These are phyloP conservation scores for Tylochromis polylepis DNA, from an alignment of 2,113 vertebrate genomes.

Conservation along the genomic window DNA sequence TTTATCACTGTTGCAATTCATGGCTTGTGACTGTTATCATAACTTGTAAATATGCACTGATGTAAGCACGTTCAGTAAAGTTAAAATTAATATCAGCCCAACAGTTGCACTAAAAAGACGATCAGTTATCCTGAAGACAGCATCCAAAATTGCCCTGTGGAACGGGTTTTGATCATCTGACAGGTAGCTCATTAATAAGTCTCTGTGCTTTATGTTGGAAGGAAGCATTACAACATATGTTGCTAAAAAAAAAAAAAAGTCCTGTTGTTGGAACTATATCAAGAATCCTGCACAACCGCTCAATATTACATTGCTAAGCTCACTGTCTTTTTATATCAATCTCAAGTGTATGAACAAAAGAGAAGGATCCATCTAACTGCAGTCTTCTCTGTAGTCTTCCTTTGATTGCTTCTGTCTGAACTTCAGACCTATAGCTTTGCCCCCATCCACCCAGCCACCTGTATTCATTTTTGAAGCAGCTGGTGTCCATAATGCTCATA, in stretches of 20 bases:
- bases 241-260: conserved; percentile 5
- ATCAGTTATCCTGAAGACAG: neutral
- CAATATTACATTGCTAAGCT: neutral
- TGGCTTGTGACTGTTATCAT: neutral
- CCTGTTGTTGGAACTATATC: neutral
- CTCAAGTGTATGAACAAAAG: neutral
- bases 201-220: neutral
- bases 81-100: neutral
- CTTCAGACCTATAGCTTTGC: neutral
- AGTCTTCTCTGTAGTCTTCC: neutral
- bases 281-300: neutral
- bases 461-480: neutral
- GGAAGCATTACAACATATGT: neutral
- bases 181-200: conserved; percentile 32
- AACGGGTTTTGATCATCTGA: conserved; percentile 17
- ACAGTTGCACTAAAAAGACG: neutral
- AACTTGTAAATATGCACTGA: conserved; percentile 16
- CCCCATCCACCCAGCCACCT: neutral
- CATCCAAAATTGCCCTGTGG: neutral
- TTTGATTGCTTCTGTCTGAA: neutral
- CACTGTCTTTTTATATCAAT: neutral
- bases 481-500: neutral
- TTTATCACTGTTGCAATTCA: neutral
- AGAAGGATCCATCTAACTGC: neutral
- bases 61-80: neutral